These are phyloP conservation scores for Diachasmimorpha longicaudata DNA, from an alignment of 1,140 invertebrate genomes.

Conservation along the genomic window DNA sequence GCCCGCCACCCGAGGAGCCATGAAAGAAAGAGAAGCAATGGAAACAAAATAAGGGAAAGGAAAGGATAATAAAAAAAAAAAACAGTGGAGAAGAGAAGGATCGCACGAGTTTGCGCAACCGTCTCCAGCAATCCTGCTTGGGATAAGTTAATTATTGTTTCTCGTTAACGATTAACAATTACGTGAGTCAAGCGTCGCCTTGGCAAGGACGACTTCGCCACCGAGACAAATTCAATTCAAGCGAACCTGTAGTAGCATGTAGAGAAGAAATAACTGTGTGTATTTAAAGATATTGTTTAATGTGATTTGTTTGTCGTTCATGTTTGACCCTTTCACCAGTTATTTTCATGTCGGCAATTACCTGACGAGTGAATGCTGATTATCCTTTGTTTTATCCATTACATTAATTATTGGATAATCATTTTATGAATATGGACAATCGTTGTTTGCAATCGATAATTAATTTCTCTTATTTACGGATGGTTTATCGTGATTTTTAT, in stretches of 20 bases:
- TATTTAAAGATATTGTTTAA: conserved; percentile 5
- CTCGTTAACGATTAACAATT: conserved; percentile 57
- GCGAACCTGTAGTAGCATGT: neutral
- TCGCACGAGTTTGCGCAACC: conserved; percentile 43
- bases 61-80: neutral
- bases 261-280: neutral
- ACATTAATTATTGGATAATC: neutral
- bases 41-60: neutral
- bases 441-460: neutral
- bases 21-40: neutral
- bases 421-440: neutral
- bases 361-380: neutral
- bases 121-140: conserved; percentile 34
- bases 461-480: neutral
- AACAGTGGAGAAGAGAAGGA: neutral
- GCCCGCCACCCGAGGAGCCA: conserved; percentile 28
- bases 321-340: neutral
- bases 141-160: conserved; percentile 59
- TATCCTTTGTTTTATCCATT: neutral
- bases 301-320: neutral
- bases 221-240: conserved; percentile 26
- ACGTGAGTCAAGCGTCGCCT: conserved; percentile 49
- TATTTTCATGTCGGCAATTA: conserved; percentile 1
- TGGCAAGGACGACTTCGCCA: conserved; percentile 47
- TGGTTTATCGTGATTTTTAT: neutral